Evolutionary conservation across 1,140 invertebrate species (phyloP).

Genomic region (Neodiprion fabricii): DNA sequence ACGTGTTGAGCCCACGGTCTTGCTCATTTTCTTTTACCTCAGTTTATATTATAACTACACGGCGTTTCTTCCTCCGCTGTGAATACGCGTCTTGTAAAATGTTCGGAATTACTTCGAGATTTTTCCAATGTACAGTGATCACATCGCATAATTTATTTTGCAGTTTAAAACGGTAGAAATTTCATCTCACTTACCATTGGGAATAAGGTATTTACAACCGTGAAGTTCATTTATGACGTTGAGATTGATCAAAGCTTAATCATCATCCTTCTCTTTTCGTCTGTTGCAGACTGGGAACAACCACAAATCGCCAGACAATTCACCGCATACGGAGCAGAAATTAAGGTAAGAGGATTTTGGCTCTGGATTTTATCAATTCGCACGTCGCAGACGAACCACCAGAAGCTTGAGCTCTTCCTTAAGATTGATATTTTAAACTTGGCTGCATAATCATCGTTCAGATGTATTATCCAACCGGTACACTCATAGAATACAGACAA

Average conservation of each 20-base stretch:
- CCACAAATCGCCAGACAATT: conserved; percentile 52
- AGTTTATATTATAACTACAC: neutral
- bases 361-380: neutral
- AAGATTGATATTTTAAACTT: neutral
- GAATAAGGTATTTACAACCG: no score
- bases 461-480: neutral
- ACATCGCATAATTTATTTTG: no score
- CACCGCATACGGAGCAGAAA: conserved; percentile 50
- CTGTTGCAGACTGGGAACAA: conserved; percentile 54
- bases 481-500: neutral
- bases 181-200: no score
- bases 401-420: neutral
- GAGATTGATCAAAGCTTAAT: no score
- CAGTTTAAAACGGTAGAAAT: no score
- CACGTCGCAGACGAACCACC: neutral
- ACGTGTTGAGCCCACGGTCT: neutral
- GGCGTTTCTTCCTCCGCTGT: no score
- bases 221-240: no score
- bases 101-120: no score
- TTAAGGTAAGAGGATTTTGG: conserved; percentile 47
- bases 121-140: no score
- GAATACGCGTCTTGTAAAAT: no score
- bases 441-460: neutral
- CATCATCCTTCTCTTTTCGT: conserved; percentile 18
- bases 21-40: neutral